phyloP scores from a whole-genome alignment of 2,113 vertebrate species.

The Eretmodus cyanostictus region DNA sequence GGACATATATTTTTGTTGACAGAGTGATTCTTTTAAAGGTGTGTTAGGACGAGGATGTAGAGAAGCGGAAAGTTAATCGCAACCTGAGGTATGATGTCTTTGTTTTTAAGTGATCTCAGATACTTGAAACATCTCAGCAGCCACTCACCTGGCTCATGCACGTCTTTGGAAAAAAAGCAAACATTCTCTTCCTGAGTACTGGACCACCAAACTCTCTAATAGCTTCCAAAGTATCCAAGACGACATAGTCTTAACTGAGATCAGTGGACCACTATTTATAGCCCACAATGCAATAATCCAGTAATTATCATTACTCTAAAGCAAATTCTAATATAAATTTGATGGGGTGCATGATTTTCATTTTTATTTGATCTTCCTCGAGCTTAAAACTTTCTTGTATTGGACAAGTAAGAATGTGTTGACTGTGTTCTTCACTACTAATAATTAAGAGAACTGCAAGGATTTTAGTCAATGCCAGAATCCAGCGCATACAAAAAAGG shows the following conservation, averaged over 20 bases:
- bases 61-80: fast-evolving
- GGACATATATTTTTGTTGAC: not conserved
- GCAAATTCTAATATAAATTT: not conserved
- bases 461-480: not conserved
- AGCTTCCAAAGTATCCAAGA: not conserved
- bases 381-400: not conserved
- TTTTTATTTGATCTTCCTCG: not conserved
- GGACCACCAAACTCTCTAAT: not conserved
- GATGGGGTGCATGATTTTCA: not conserved
- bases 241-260: not conserved
- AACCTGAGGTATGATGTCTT: not conserved
- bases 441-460: not conserved
- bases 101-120: not conserved
- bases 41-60: not conserved
- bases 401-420: not conserved
- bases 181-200: not conserved
- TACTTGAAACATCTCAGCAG: not conserved
- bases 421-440: not conserved
- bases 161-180: not conserved
- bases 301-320: not conserved
- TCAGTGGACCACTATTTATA: not conserved
- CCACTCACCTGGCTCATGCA: not conserved
- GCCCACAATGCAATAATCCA: not conserved
- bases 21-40: not conserved
- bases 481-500: not conserved